These are phyloP conservation scores for Leptoteleia sp. DNA, from an alignment of 1,140 invertebrate species.

Conservation along the genomic window DNA sequence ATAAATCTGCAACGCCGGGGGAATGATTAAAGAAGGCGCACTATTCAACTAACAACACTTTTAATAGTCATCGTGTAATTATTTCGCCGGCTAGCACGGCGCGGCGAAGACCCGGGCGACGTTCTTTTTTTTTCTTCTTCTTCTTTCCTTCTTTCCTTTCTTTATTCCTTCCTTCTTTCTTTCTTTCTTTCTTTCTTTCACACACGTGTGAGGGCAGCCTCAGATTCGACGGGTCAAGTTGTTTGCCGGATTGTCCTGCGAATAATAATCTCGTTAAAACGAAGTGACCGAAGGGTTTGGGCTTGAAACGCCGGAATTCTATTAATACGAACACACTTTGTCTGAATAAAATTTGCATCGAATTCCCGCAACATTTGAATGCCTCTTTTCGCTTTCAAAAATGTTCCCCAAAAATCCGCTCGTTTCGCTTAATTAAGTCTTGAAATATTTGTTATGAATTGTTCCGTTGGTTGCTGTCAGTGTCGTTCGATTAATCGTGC, in stretches of 20 bases:
- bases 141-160: too few species aligned
- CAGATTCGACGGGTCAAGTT: constrained; percentile 51
- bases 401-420: constrained; percentile 12
- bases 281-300: constrained; percentile 51
- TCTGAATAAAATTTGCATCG: constrained; percentile 61
- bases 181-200: too few species aligned
- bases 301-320: constrained; percentile 52
- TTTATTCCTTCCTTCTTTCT: too few species aligned
- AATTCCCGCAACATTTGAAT: constrained; percentile 36
- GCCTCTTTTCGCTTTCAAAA: constrained; percentile 18
- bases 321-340: constrained; percentile 48
- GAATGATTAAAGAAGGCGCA: constrained; percentile 27
- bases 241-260: constrained; percentile 56
- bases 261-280: constrained; percentile 67
- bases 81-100: constrained; percentile 34
- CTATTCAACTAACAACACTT: constrained; percentile 15
- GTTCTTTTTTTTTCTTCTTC: constrained; percentile 6
- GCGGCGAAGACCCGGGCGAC: not conserved
- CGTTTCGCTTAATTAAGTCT: constrained; percentile 50
- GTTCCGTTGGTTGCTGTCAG: too few species aligned
- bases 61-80: constrained; percentile 45
- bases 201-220: constrained; percentile 41
- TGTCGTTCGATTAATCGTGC: too few species aligned
- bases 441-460: constrained; percentile 41
- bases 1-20: constrained; percentile 36